Evolutionary conservation across 2,797 vertebrate species (phyloP).

Genomic region (Chrosomus eos): DNA sequence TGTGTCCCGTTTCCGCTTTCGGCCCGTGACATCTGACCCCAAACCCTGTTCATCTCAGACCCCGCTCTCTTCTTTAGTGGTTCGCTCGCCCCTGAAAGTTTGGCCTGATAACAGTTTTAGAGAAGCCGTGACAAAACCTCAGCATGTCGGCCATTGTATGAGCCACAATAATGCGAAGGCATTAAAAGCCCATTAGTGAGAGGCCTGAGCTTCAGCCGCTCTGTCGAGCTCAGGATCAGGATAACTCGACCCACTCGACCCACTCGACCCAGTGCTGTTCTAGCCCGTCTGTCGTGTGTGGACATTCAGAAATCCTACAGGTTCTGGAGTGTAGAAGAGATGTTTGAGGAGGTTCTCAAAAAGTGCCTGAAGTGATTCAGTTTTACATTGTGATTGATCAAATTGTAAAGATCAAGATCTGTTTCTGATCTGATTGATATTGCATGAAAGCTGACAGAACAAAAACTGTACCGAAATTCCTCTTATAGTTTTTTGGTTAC

Average conservation of each 20-base stretch:
- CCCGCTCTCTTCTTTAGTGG: constrained; percentile 79
- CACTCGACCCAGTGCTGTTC: no score
- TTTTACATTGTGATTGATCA: background rate
- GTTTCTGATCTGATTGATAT: background rate
- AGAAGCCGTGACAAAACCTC: constrained; percentile 74
- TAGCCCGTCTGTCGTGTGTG: no score
- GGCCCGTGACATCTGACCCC: constrained; percentile 73
- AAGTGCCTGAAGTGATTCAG: background rate
- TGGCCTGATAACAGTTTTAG: constrained; percentile 78
- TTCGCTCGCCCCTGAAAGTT: constrained; percentile 69
- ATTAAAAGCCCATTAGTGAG: constrained; percentile 75
- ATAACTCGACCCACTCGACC: no score
- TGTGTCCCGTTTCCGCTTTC: constrained; percentile 77
- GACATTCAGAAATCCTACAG: no score
- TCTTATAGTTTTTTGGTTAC: no score
- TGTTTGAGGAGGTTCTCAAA: background rate
- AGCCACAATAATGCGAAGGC: constrained; percentile 74
- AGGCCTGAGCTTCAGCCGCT: constrained; percentile 51
- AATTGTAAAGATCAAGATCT: background rate
- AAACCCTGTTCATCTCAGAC: constrained; percentile 68
- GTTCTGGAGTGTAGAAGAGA: no score
- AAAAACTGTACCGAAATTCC: no score
- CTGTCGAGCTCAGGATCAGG: no score
- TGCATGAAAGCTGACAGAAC: no score
- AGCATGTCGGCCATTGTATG: constrained; percentile 77